Conservation (phyloP, 2,888 invertebrate species). For the Agrochola macilenta region DNA sequence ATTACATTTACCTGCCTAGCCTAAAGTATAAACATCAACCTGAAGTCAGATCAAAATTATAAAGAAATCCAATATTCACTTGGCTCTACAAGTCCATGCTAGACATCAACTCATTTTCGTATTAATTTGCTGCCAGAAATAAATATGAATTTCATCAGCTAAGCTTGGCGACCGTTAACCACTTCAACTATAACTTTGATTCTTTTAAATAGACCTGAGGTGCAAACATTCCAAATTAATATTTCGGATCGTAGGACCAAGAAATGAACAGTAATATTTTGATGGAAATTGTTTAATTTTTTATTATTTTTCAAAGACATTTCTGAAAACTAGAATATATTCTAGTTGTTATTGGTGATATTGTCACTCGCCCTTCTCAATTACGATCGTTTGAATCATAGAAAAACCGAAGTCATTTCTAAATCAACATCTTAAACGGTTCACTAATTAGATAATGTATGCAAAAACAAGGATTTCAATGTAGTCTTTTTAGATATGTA, state of each 20-base stretch:
- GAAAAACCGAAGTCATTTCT: conserved; percentile 3
- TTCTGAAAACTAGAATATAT: neutral
- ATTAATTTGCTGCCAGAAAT: neutral
- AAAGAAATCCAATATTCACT: neutral
- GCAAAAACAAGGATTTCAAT: conserved; percentile 44
- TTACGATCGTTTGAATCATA: neutral
- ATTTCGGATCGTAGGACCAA: neutral
- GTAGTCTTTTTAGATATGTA: conserved; percentile 59
- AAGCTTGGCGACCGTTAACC: neutral
- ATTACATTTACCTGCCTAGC: neutral
- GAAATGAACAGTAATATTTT: neutral
- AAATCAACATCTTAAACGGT: conserved; percentile 14
- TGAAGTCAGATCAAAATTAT: neutral
- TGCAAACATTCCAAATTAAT: neutral
- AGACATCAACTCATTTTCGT: neutral
- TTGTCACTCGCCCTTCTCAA: neutral
- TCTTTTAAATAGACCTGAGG: neutral
- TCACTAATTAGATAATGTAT: conserved; percentile 57
- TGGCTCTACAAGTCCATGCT: neutral
- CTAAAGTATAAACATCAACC: neutral
- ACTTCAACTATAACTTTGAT: neutral
- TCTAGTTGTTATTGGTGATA: neutral
- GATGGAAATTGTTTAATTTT: no score
- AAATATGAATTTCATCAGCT: neutral
- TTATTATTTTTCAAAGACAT: neutral